phyloP scores from a whole-genome alignment of 2,797 vertebrate genomes.

The Naso thynnoides region DNA sequence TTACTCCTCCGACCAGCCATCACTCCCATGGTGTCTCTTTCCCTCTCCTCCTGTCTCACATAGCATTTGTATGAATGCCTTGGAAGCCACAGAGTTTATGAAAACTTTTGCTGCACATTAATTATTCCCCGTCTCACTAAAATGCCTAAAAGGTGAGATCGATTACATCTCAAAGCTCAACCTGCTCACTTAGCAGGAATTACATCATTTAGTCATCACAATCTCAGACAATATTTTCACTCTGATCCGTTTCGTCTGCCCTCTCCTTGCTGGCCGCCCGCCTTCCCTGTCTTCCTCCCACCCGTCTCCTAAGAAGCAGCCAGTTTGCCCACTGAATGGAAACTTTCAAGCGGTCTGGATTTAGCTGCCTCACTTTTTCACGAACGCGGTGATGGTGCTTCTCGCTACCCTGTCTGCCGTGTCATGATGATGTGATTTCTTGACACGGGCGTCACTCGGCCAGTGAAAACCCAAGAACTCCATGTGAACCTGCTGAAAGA shows the following conservation, averaged over 20 bases:
- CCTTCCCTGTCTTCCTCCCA: constrained; percentile 43
- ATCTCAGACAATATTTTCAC: constrained; percentile 55
- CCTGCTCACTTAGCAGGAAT: constrained; percentile 62
- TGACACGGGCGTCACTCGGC: constrained; percentile 55
- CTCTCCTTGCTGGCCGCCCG: constrained; percentile 36
- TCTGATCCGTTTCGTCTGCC: constrained; percentile 62
- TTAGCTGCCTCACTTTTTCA: constrained; percentile 27
- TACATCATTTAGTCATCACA: constrained; percentile 58
- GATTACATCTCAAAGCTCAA: constrained; percentile 69
- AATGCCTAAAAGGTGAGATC: constrained; percentile 66
- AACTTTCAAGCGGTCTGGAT: constrained; percentile 38
- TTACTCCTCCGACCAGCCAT: constrained; percentile 64
- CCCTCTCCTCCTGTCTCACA: constrained; percentile 65
- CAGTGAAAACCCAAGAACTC: constrained; percentile 72
- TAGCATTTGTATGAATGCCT: constrained; percentile 71
- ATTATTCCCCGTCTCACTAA: constrained; percentile 62
- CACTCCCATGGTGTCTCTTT: constrained; percentile 73
- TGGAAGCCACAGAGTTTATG: constrained; percentile 69
- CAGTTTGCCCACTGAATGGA: constrained; percentile 48
- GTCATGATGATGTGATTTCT: constrained; percentile 74
- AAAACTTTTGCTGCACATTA: constrained; percentile 73
- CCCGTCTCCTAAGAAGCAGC: constrained; percentile 43
- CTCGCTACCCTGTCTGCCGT: constrained; percentile 40
- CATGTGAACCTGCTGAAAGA: constrained; percentile 76
- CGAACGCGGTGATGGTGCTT: constrained; percentile 27